These are phyloP conservation scores for Charina bottae DNA, from an alignment of 2,113 vertebrate genomes.

Conservation along the genomic window DNA sequence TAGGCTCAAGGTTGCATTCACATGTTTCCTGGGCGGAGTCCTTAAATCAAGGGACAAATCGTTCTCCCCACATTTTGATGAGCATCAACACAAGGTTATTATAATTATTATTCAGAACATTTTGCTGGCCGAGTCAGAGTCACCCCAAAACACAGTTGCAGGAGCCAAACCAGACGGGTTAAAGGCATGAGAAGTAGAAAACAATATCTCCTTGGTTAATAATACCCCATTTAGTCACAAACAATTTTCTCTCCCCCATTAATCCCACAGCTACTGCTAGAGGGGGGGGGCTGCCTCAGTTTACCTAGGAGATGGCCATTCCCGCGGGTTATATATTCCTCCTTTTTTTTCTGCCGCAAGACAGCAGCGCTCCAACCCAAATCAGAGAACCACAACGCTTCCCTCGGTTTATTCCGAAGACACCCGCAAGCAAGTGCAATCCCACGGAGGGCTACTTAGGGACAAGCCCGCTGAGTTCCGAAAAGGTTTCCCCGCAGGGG, in stretches of 20 bases:
- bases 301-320: not conserved
- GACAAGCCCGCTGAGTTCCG: too few relatives aligned
- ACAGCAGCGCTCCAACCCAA: not conserved
- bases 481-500: not conserved
- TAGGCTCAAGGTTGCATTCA: not conserved
- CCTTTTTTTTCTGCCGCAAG: not conserved
- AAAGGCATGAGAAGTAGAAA: not conserved
- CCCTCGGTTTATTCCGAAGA: not conserved
- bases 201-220: not conserved
- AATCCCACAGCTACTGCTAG: not conserved
- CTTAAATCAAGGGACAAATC: not conserved
- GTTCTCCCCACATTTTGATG: not conserved
- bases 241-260: not conserved
- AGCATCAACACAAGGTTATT: not conserved
- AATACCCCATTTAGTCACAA: too few relatives aligned
- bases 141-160: not conserved
- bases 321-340: fast-evolving
- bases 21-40: not conserved
- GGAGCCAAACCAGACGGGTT: not conserved
- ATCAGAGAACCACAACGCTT: not conserved
- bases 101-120: not conserved
- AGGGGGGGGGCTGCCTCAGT: not conserved
- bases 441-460: not conserved
- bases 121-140: not conserved
- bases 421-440: not conserved